Base-by-base conservation (phyloP, 1,140 invertebrate species). In the Papilio helenus region DNA sequence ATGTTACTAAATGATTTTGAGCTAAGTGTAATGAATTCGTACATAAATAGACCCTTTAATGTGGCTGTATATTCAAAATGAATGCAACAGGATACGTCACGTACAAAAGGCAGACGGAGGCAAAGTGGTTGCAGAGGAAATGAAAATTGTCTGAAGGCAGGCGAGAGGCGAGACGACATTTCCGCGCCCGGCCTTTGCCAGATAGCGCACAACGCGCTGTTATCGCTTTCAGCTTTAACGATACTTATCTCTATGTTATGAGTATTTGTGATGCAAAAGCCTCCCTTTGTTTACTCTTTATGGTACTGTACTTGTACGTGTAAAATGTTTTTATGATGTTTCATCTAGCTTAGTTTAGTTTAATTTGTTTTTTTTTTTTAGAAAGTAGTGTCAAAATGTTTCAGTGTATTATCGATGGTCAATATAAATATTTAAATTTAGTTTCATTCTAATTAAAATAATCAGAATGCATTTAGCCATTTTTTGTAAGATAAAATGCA, bases 91-190 rank as follows among this genome's bases (percentile, higher is more conserved):
- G 20, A 58, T 58, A 76, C n/a, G 73, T 34, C 73, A 76, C 20
- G 44, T 51, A 55, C 73, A 76, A 76, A 76, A 55, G 73, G 39
- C 73, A 76, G 73, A 76, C 73, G 73, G 51, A 51, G 49, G 51
- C 46, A 76, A 76, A 76, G 49, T 76, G 46, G 34, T 51, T 76
- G 34, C 51, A 29, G 39, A 76, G 73, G 73, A 76, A 76, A 76
- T 76, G 73, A 76, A 76, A 58, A 76, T 76, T 76, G 73, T 76
- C 51, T 76, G 51, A 76, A 76, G 73, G 73, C 46, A 55, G 34
- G 73, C 73, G 51, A 55, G 51, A 55, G 51, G 51, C 51, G 51
- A 55, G 51, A n/a, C 51, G 51, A 76, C 73, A 76, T 76, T 76
- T 76, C 73, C 73, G 73, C 73, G 46, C 34, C 49, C 46, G 51